Percentiles rank a stretch among this genome's conserved stretches.
These are phyloP conservation scores for Nymphalis urticae DNA, from an alignment of 2,888 invertebrate genomes.

Conservation along the genomic window DNA sequence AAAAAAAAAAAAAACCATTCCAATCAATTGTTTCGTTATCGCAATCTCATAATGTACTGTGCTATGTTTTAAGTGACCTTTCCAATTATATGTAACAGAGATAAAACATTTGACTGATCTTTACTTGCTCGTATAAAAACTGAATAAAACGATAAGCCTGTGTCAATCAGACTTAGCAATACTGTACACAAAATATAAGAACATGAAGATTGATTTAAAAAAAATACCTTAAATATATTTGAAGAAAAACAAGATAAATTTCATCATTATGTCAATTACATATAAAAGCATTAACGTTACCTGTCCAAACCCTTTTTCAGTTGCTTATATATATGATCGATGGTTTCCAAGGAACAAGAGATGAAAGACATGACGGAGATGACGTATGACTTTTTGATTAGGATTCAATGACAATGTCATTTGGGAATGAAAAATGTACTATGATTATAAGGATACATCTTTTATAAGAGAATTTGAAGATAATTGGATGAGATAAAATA, in stretches of 20 bases:
- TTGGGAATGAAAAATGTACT: constrained; percentile 7
- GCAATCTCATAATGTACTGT: no score
- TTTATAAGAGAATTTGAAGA: not conserved
- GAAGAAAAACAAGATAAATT: not conserved
- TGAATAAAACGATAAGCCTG: no score
- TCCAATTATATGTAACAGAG: no score
- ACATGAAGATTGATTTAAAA: not conserved
- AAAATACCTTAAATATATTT: not conserved
- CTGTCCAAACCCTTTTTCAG: constrained; percentile 23
- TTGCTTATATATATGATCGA: constrained; percentile 17
- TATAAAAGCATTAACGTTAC: constrained; percentile 16
- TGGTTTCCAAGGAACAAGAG: constrained; percentile 12
- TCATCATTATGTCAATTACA: constrained; percentile 17
- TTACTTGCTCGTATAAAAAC: no score
- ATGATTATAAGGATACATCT: not conserved
- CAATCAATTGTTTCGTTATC: no score
- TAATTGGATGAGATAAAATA: not conserved
- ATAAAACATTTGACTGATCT: no score
- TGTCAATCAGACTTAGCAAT: no score
- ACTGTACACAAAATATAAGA: no score
- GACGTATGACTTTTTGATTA: constrained; percentile 24
- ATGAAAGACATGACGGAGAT: constrained; percentile 14
- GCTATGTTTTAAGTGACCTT: no score
- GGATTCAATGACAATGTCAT: constrained; percentile 15
- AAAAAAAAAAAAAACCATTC: no score